These are phyloP conservation scores for human DNA, from an alignment of 2,113 vertebrate species.

Conservation along the genomic window DNA sequence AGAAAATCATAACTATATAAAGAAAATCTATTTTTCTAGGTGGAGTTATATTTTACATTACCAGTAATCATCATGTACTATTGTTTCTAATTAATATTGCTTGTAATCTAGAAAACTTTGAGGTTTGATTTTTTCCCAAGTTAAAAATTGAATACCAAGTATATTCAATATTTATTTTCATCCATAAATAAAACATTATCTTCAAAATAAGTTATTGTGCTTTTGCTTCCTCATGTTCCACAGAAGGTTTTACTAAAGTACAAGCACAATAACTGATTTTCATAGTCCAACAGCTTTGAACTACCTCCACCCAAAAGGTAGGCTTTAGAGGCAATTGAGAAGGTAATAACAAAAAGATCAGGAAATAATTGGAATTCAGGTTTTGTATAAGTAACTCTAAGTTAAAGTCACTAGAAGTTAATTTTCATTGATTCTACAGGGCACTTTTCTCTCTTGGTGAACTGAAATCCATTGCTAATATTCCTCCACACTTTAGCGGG, in stretches of 20 bases:
- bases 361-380: constrained; percentile 53
- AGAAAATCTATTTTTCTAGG: constrained; percentile 47
- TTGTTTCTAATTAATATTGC: constrained; percentile 58
- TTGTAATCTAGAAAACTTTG: background rate
- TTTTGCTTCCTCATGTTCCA: background rate
- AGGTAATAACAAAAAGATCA: constrained; percentile 41
- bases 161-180: constrained; percentile 1
- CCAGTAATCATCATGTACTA: background rate
- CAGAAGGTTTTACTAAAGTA: background rate
- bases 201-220: constrained; percentile 54
- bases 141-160: constrained; percentile 48
- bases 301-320: constrained; percentile 50
- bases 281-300: constrained; percentile 31
- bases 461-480: background rate
- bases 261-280: constrained; percentile 44
- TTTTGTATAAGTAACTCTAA: constrained; percentile 59
- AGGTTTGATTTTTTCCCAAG: background rate
- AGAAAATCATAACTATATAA: constrained; percentile 50
- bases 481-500: background rate
- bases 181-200: constrained; percentile 48
- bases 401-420: constrained; percentile 53
- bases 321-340: constrained; percentile 46
- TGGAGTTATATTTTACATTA: constrained; percentile 48
- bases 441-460: background rate
- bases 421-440: constrained; percentile 61